Base-by-base conservation (phyloP, 2,888 invertebrate genomes). In the Lamproptera curius region DNA sequence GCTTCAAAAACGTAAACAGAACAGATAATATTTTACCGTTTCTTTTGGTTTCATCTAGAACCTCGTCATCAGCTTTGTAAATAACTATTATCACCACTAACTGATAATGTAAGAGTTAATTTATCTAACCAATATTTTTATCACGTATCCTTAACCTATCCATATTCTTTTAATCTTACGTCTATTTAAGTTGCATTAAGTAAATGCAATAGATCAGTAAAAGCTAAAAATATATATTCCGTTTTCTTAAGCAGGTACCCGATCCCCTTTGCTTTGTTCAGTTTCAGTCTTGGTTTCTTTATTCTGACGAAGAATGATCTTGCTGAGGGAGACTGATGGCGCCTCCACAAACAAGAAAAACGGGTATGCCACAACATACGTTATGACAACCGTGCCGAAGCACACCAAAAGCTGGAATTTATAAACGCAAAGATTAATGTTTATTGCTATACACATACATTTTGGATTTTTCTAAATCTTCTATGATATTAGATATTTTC, bases 331-430 rank as follows among this genome's bases (percentile, higher is more conserved):
- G 0, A 65, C 58, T 0, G 57, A 31, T 0, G 79, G 79, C 2
- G 70, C 61, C 53, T 79, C 79, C 14, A 74, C 70, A 1, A 56
- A 53, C 40, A 79, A 44, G 66, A 67, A 77, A 37, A 73, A 54
- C 0, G 46, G 35, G 0, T 61, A 63, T 0, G 70, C 74, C 1
- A 56, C 40, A 13, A 57, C 0, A 55, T 63, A 79, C 2, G 76
- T 61, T 5, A 76, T 16, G 48, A 72, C 59, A 2, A 73, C 61
- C 0, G 69, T 65, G 1, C 63, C 72, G 1, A 57, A 38, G 2
- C 71, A 53, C 2, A 75, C 40, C 16, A 55, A 50, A 16, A 73
- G 0, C 79, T 79, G 62, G 2, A 52, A 56, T 4, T 10, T 4
- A 31, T 4, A n/a, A n/a, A n/a, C n/a, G n/a, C n/a, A n/a, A n/a